Evolutionary conservation across 2,888 invertebrate genomes (phyloP), one percentile per base, ranked within the genome.

Genomic region (Octonoba sinensis): DNA sequence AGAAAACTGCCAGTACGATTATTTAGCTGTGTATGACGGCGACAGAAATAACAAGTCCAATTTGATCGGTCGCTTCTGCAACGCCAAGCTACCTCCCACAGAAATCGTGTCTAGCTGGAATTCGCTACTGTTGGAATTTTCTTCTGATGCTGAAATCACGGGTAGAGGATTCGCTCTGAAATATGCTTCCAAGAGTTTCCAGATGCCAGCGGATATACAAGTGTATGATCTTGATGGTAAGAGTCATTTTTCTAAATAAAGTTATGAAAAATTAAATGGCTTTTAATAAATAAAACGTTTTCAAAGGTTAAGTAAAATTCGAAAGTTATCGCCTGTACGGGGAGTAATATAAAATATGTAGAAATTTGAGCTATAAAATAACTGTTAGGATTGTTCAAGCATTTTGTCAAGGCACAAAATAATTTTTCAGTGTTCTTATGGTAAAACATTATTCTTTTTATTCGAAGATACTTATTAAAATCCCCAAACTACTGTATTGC

Each of bases 71-170:
- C 81, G 85, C 11, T 87, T 76, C 70, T 87, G 87, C 79, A 86
- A 86, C 51, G 79, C 83, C 16, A 75, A 85, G 47, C 82, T 77
- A 47, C 86, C 87, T 11, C 84, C 85, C 11, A 56, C 57, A 20
- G 83, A 85, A 51, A 82, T 87, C 1, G 81, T 86, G 2, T 86
- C 87, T 16, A 86, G 86, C 69, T 86, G 86, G 86, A 87, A 87
- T 54, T 62, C 84, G 4, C 64, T 87, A 16, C 65, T 84, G 8
- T 81, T 87, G 20, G 86, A 86, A 64, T 87, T 87, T 71, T 85
- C 86, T 1, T 85, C 86, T 0, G 86, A 86, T 57, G 85, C 86
- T 4, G 85, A 84, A 18, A 64, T 64, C 3, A 84, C 85, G 8
- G 86, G 85, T 8, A 83, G 86, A 57, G 87, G 86, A 8, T 86